Conservation (phyloP, 1,140 invertebrate species). For the Brachystomella parvula region DNA sequence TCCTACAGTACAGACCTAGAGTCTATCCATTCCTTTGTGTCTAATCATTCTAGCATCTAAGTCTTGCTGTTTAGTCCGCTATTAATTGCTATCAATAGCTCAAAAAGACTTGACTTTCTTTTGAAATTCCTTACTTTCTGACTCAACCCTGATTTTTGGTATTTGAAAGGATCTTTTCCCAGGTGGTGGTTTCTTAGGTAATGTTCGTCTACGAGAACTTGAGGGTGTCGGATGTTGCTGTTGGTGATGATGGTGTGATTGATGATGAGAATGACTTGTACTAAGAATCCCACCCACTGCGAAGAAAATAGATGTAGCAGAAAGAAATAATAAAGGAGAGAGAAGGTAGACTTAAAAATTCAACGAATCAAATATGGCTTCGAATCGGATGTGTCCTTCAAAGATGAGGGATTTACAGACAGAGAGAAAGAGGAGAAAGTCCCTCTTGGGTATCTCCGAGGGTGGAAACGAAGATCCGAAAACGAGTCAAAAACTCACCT, state of each 20-base stretch:
- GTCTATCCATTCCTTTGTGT: too few relatives aligned
- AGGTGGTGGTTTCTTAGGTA: conserved; percentile 36
- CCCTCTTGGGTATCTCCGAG: not conserved
- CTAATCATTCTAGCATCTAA: too few relatives aligned
- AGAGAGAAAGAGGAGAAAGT: conserved; percentile 1
- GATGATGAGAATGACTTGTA: not conserved
- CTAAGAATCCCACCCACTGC: conserved; percentile 26
- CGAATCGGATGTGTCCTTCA: not conserved
- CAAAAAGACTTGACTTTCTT: too few relatives aligned
- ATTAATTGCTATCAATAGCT: too few relatives aligned
- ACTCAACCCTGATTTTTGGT: conserved; percentile 37
- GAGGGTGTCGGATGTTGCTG: not conserved
- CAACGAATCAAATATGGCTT: conserved; percentile 1
- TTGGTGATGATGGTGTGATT: not conserved
- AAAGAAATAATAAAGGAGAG: conserved; percentile 17
- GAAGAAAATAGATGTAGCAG: conserved; percentile 25
- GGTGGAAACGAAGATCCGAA: conserved; percentile 15
- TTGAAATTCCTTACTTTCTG: conserved; percentile 35
- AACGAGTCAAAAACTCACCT: conserved; percentile 7
- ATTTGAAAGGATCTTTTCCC: conserved; percentile 29
- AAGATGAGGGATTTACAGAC: conserved; percentile 3
- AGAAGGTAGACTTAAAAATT: conserved; percentile 16
- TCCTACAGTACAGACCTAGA: too few relatives aligned
- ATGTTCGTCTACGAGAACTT: conserved; percentile 33
- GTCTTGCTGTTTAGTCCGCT: too few relatives aligned